Conservation (phyloP, 2,888 invertebrate genomes). For the Stictocephala bisonia region DNA sequence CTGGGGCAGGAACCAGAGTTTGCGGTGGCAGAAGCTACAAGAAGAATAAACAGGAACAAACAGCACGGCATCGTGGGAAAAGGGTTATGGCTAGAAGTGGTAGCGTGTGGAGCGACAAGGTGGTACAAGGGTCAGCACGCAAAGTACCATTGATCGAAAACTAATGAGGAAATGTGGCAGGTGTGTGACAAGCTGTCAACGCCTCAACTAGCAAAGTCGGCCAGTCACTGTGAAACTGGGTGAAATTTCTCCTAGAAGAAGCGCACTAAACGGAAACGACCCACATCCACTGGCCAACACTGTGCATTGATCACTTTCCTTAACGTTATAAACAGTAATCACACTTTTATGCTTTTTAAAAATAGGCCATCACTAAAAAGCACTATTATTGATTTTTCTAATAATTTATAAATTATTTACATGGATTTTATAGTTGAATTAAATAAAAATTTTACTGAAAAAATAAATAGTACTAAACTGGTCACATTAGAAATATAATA, state of each 20-base stretch:
- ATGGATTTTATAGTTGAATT: not conserved
- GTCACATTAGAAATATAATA: constrained; percentile 4
- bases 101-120: constrained; percentile 26
- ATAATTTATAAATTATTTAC: not conserved
- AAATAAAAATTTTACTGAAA: not conserved
- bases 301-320: constrained; percentile 15
- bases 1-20: constrained; percentile 70
- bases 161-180: constrained; percentile 18
- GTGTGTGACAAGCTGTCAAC: constrained; percentile 12
- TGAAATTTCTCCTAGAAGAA: constrained; percentile 26
- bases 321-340: not conserved
- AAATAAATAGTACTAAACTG: constrained; percentile 3
- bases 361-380: too few species aligned
- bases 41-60: not conserved
- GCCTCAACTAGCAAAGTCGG: not conserved
- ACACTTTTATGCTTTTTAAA: not conserved
- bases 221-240: constrained; percentile 13
- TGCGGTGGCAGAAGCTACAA: constrained; percentile 33
- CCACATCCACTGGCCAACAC: constrained; percentile 10
- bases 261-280: constrained; percentile 28
- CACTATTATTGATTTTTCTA: not conserved
- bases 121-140: constrained; percentile 9
- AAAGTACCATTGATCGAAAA: constrained; percentile 16
- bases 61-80: constrained; percentile 28
- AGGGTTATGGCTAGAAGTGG: not conserved